Conservation (phyloP, 2,797 vertebrate species). For the Toxotes lorentzi region DNA sequence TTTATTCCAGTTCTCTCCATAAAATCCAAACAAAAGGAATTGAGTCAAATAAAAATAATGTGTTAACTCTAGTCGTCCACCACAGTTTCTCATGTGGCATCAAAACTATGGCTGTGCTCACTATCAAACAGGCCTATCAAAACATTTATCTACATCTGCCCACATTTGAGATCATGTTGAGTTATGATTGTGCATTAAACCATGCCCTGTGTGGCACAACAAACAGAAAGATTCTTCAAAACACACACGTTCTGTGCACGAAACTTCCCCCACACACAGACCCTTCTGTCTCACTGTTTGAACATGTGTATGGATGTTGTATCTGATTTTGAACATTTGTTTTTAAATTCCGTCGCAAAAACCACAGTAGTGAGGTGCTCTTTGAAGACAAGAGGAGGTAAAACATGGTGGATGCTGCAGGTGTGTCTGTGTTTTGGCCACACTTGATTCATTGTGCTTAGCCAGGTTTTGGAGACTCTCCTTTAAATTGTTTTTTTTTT, state of each 20-base stretch:
- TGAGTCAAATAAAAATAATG: slow-evolving; percentile 27
- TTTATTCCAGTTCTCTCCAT: slow-evolving; percentile 20
- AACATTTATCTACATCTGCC: slow-evolving; percentile 69
- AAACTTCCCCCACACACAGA: not conserved
- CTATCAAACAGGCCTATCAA: slow-evolving; percentile 56
- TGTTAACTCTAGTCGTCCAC: slow-evolving; percentile 1
- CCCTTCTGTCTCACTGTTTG: slow-evolving; percentile 6
- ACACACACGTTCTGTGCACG: slow-evolving; percentile 23
- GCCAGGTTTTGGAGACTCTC: slow-evolving; percentile 44
- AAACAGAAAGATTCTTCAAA: slow-evolving; percentile 23
- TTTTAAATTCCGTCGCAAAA: slow-evolving; percentile 43
- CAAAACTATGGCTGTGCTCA: slow-evolving; percentile 17
- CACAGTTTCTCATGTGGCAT: slow-evolving; percentile 17
- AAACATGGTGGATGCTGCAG: slow-evolving; percentile 51
- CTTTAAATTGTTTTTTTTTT: slow-evolving; percentile 33
- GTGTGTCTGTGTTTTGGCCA: slow-evolving; percentile 41
- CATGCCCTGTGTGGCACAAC: slow-evolving; percentile 6
- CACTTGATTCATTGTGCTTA: slow-evolving; percentile 64
- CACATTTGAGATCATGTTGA: slow-evolving; percentile 34
- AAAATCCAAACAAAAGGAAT: slow-evolving; percentile 32
- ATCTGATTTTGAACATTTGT: slow-evolving; percentile 52
- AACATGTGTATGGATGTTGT: slow-evolving; percentile 30
- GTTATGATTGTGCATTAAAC: slow-evolving; percentile 40
- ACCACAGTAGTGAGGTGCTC: slow-evolving; percentile 7
- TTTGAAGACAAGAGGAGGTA: slow-evolving; percentile 42